Evolutionary conservation across 64 coral and sea anemone species (phyloP).

Genomic region (Pocillopora damicornis): DNA sequence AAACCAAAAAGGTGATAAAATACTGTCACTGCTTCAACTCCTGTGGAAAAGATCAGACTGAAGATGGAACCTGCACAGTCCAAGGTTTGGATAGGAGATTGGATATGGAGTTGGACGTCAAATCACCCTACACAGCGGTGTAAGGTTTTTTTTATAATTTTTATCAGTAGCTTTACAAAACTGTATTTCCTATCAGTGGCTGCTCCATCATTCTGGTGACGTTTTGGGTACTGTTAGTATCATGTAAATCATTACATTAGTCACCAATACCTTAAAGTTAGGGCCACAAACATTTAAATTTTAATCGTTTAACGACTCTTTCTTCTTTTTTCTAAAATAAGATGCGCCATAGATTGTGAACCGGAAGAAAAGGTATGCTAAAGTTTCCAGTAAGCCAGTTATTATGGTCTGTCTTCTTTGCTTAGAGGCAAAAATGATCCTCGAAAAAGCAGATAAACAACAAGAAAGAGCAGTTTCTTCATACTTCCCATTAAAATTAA

Average conservation of each 20-base stretch:
- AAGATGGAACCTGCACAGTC: constrained; percentile 1
- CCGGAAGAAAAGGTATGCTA: background rate
- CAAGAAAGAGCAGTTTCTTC: too few relatives aligned
- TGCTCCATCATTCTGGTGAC: too few relatives aligned
- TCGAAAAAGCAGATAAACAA: background rate
- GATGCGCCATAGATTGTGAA: constrained; percentile 13
- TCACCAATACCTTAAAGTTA: background rate
- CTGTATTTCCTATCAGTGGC: too few relatives aligned
- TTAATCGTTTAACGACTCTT: background rate
- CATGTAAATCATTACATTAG: too few relatives aligned
- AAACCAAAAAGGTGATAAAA: constrained; percentile 9
- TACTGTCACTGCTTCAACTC: background rate
- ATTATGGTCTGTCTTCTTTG: too few relatives aligned
- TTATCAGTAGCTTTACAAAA: background rate
- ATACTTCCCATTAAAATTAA: too few relatives aligned
- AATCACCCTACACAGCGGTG: constrained; percentile 6
- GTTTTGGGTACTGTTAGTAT: too few relatives aligned
- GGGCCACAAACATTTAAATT: too few relatives aligned
- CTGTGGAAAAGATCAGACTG: constrained; percentile 16
- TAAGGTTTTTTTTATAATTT: constrained; percentile 1
- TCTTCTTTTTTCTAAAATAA: background rate
- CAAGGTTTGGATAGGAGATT: constrained; percentile 28
- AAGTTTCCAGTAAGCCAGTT: background rate
- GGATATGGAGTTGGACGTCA: constrained; percentile 4
- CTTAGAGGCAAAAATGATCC: background rate